Evolutionary conservation across 2,888 invertebrate genomes (phyloP), one percentile per base, ranked within the genome.

Genomic region (Chymomyza amoena): DNA sequence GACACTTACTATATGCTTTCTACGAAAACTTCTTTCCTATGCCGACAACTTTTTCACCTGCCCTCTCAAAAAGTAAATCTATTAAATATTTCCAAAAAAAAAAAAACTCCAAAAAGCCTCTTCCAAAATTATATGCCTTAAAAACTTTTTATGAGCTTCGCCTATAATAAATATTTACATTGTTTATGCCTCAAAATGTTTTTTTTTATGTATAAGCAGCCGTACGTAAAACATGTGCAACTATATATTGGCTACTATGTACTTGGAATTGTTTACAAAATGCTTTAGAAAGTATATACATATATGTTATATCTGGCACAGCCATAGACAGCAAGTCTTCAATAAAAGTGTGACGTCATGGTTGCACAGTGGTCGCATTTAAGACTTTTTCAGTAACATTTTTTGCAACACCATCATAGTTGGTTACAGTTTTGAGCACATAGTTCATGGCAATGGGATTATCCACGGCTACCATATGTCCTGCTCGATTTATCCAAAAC

Each of bases 391-490:
- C 13, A 45, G 13, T 45, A 6, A 13, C 13, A 0, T 45, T 45
- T 45, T 4, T 39, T 45, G 4, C 3, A 45, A 0, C 13, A 1
- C 2, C 13, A 45, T 45, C 39, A 45, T 45, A 45, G 13, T 45
- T 45, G 3, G 39, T 45, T 4, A 45, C 39, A 45, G 13, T 13
- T 45, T 45, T 45, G 1, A 45, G 39, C 13, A 45, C 39, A 45
- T 45, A 45, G 13, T 45, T 1, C 84, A 94, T 94, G 18, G 94
- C 95, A 4, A 92, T 92, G 4, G 96, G 96, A 90, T 96, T 96
- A 89, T 96, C 96, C 69, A 93, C 92, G 7, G 95, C 95, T 2
- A 91, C 92, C 87, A 90, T 89, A 73, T 92, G 92, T 0, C 92
- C 92, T 15, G 92, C 90, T 25, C 91, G 84, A 66, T 90, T 89